phyloP scores from a whole-genome alignment of 2,888 invertebrate species.

The Nomada flava region DNA sequence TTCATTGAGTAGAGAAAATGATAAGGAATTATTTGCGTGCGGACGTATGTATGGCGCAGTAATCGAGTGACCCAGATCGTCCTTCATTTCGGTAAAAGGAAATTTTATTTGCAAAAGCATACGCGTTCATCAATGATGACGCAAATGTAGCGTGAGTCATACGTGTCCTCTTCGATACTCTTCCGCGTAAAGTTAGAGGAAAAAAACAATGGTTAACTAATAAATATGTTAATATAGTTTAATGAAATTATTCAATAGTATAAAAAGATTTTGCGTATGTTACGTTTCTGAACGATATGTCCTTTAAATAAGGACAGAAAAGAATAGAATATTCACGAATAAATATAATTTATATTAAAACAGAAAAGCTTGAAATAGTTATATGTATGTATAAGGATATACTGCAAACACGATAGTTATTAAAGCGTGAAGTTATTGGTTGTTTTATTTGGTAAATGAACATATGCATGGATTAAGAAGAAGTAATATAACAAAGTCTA shows the following conservation, averaged over 20 bases:
- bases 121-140: constrained; percentile 28
- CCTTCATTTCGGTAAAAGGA: constrained; percentile 28
- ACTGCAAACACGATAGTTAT: too few relatives aligned
- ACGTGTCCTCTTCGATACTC: constrained; percentile 79
- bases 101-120: constrained; percentile 9
- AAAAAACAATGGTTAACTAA: background rate
- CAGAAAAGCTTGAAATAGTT: background rate
- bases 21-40: constrained; percentile 43
- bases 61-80: constrained; percentile 42
- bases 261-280: too few relatives aligned
- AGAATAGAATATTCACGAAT: too few relatives aligned
- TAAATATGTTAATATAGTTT: background rate
- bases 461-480: background rate
- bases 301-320: too few relatives aligned
- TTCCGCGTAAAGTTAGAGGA: constrained; percentile 11
- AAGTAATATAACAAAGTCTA: background rate
- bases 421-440: background rate
- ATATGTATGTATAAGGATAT: background rate
- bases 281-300: too few relatives aligned
- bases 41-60: constrained; percentile 5
- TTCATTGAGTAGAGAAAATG: background rate
- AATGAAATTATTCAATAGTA: too few relatives aligned
- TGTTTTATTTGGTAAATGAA: background rate
- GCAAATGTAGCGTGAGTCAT: constrained; percentile 47
- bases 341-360: background rate